Evolutionary conservation across 2,797 vertebrate genomes (phyloP), one percentile per base, ranked within the genome.

Genomic region (Simalia tracyae): DNA sequence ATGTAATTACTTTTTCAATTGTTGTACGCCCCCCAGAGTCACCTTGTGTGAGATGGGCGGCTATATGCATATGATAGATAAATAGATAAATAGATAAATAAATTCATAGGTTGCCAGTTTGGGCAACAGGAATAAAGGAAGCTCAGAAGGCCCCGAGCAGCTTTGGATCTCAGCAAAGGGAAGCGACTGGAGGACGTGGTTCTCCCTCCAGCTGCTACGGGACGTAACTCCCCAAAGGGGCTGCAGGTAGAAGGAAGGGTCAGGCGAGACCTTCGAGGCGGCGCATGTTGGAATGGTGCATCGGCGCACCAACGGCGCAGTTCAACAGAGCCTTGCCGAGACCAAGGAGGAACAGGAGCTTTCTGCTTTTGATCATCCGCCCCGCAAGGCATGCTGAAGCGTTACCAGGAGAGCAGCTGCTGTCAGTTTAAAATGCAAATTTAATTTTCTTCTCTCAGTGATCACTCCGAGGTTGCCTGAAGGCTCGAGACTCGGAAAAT

Each of bases 341-440:
- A 89, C 22, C 22, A 85, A 89, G 28, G 42, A 46, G 4, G 24
- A 89, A 31, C 31, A 50, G 76, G 68, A 89, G 61, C 15, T 36
- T 89, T 86, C 50, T 86, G 17, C 81, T 64, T 60, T 50, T 50
- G 87, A 89, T 86, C 66, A 26, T 68, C 87, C 60, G 15, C 63
- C 91, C 91, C 57, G 31, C 54, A 3, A 89, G 91, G 84, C 88
- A 63, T 76, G 86, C 36, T 5, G 57, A 86, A 87, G 61, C 88
- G 72, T 86, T 89, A 85, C 36, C 46, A 86, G 61, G 31, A 28
- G 87, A 89, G 89, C 91, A 92, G 91, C 91, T 92, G 91, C 91
- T 89, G 91, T 89, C 91, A 89, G 91, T 92, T 92, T 92, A 89
- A 92, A 92, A 92, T 92, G 87, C 91, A 92, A 92, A 92, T 92